Evolutionary conservation across 2,797 vertebrate genomes (phyloP), one percentile per base, ranked within the genome.

Genomic region (Danionella dracula): DNA sequence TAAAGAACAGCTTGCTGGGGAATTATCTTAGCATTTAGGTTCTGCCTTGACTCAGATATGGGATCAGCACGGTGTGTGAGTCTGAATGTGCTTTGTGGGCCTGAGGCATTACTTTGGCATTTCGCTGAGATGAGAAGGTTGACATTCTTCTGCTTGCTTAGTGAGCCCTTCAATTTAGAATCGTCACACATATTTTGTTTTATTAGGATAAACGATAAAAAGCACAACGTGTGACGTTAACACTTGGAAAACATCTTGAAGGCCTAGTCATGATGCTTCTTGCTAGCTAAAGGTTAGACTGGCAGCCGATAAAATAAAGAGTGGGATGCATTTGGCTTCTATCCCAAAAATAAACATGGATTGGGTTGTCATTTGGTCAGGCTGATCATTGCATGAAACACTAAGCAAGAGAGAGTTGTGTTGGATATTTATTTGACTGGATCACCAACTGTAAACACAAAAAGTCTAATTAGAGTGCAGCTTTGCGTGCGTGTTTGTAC

Each of bases 201-300:
- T 80, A 85, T 82, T 82, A 82, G 84, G 81, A 85, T 85, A 74
- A 84, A 87, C 31, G 79, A 83, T 86, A 82, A 85, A 76, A 41
- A 70, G 65, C 73, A 10, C 50, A 8, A 66, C 37, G 62, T 56
- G 70, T 79, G 81, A 69, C 78, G 81, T 78, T 72, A 70, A 75
- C 69, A 44, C 69, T 74, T 71, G 75, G 79, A 70, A 76, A 81
- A 82, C 79, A 61, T 72, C 53, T 61, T 37, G 19, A 35, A 61
- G 23, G 23, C 23, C 23, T 3, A 27, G 76, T 74, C 82, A 76
- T 16, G 74, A 83, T 82, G 82, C 76, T 61, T 70, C 81, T 73
- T 53, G 54, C 76, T 44, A 73, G 72, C 23, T 68, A 81, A 86
- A 87, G 85, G 86, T 88, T 85, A 86, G 23, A 71, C 1, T 78